Percentiles rank a stretch among this genome's conserved stretches.
phyloP scores from a whole-genome alignment of 1,140 invertebrate genomes.

The Orchesella cincta region DNA sequence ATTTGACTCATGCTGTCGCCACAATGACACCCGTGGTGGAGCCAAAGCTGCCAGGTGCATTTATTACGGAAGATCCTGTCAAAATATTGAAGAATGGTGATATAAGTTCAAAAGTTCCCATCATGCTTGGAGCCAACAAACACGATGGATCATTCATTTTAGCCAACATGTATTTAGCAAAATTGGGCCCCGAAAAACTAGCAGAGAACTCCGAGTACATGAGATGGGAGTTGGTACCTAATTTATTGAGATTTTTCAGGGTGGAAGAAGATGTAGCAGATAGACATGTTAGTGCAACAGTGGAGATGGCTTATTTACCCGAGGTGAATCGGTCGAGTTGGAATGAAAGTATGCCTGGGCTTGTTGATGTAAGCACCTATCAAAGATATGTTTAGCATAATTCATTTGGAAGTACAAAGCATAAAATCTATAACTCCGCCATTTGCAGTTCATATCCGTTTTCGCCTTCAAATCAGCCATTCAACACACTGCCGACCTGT shows the following conservation, averaged over 20 bases:
- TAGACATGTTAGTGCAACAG: not conserved
- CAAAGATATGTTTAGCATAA: not conserved
- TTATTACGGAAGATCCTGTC: slow-evolving; percentile 42
- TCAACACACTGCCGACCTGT: slow-evolving; percentile 22
- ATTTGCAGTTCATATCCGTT: slow-evolving; percentile 12
- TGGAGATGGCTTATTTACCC: slow-evolving; percentile 34
- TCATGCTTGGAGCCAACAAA: slow-evolving; percentile 41
- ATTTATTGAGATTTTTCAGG: slow-evolving; percentile 20
- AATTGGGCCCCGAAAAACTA: slow-evolving; percentile 29
- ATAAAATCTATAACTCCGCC: not conserved
- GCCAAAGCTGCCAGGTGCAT: slow-evolving; percentile 37
- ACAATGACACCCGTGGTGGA: slow-evolving; percentile 37
- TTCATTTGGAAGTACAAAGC: not conserved
- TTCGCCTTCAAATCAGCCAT: slow-evolving; percentile 17
- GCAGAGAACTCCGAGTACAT: slow-evolving; percentile 36
- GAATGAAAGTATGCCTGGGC: slow-evolving; percentile 27
- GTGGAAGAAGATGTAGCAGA: not conserved
- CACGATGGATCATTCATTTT: slow-evolving; percentile 44
- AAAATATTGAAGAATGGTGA: slow-evolving; percentile 34
- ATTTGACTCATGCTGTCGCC: not conserved
- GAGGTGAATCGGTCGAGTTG: slow-evolving; percentile 28
- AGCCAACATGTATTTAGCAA: slow-evolving; percentile 24
- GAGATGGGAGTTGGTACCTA: slow-evolving; percentile 33
- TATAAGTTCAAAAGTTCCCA: slow-evolving; percentile 29
- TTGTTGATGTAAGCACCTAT: slow-evolving; percentile 43